phyloP scores from a whole-genome alignment of 2,888 invertebrate genomes.

The Pyrochroa serraticornis region DNA sequence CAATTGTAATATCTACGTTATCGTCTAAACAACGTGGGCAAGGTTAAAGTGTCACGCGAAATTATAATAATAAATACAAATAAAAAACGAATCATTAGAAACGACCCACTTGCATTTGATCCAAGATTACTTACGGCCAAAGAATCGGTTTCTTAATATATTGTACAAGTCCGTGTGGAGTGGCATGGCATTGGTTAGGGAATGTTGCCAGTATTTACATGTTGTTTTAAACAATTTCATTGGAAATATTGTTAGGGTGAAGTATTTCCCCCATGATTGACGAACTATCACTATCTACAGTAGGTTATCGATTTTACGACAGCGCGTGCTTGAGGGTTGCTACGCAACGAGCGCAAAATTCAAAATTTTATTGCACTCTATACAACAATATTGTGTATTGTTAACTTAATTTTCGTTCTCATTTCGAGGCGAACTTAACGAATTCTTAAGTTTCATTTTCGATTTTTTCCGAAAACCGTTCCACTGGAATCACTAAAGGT shows the following conservation, averaged over 20 bases:
- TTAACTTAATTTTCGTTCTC: no score
- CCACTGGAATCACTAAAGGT: no score
- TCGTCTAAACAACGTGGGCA: no score
- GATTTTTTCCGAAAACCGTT: no score
- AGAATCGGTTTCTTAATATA: constrained; percentile 35
- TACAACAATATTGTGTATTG: no score
- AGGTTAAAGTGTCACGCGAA: no score
- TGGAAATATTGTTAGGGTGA: background rate
- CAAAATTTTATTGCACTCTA: background rate
- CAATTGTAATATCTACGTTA: no score
- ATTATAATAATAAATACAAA: background rate
- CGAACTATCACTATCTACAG: background rate
- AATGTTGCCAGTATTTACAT: background rate
- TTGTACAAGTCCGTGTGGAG: constrained; percentile 35
- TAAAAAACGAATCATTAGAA: background rate
- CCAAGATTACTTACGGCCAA: constrained; percentile 36
- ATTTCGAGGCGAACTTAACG: no score
- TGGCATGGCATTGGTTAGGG: constrained; percentile 29
- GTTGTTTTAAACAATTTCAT: background rate
- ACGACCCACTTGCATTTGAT: constrained; percentile 2
- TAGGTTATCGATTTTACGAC: background rate
- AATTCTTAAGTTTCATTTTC: no score
- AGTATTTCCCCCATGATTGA: background rate
- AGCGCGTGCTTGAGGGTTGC: background rate
- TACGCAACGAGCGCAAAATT: background rate